These are phyloP conservation scores for Momotus momota DNA, from an alignment of 2,797 vertebrate species.

Conservation along the genomic window DNA sequence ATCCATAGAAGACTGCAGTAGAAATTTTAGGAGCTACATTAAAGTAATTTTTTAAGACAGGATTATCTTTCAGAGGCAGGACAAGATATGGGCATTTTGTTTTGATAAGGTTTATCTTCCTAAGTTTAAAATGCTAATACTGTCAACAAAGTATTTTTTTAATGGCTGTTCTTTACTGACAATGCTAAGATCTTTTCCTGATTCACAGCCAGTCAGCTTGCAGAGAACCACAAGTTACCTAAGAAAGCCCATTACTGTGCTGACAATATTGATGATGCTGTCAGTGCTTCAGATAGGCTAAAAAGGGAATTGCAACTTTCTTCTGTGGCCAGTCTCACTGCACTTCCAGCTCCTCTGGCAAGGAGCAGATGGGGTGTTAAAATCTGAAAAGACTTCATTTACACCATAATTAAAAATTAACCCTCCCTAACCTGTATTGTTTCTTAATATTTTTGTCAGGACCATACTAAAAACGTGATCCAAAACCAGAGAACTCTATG, in stretches of 20 bases:
- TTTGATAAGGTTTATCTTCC: background rate
- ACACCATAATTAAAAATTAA: background rate
- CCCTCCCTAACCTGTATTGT: background rate
- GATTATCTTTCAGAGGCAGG: background rate
- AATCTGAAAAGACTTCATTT: background rate
- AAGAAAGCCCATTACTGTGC: background rate
- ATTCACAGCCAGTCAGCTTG: background rate
- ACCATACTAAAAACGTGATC: background rate
- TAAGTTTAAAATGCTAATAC: background rate
- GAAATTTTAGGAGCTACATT: background rate
- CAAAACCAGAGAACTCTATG: background rate
- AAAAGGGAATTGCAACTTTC: background rate
- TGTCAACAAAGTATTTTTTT: background rate
- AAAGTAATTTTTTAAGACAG: background rate
- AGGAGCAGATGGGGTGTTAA: background rate
- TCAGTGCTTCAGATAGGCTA: background rate
- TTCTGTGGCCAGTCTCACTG: background rate
- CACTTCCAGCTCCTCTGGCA: background rate
- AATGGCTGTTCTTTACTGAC: background rate
- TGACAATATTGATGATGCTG: slow-evolving; percentile 29
- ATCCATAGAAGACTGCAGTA: background rate
- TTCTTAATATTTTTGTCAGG: background rate
- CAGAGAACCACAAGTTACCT: background rate
- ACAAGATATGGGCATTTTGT: background rate
- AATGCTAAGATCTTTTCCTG: background rate